Conservation (phyloP, 2,888 invertebrate species). For the Melipona beecheii region DNA sequence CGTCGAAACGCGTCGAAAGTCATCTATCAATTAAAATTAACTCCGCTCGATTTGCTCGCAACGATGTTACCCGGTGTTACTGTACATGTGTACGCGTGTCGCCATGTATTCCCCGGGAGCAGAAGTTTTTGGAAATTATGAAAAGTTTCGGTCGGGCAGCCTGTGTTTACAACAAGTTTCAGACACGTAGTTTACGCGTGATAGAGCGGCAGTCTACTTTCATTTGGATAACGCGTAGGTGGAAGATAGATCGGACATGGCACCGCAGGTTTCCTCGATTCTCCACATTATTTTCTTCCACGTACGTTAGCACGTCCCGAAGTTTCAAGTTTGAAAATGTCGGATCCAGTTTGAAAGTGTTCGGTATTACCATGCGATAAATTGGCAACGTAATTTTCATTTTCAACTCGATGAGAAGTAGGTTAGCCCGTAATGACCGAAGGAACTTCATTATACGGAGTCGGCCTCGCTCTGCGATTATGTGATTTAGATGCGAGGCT, state of each 20-base stretch:
- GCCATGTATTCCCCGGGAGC: not conserved
- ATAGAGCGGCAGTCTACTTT: constrained; percentile 38
- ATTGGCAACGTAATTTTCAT: not conserved
- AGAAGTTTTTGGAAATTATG: constrained; percentile 1
- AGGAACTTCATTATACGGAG: not conserved
- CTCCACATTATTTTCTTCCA: not conserved
- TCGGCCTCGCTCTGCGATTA: not conserved
- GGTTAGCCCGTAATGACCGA: no score
- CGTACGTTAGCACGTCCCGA: no score
- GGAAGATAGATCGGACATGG: constrained; percentile 27
- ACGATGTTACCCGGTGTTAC: not conserved
- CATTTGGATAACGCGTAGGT: constrained; percentile 26
- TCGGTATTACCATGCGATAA: not conserved
- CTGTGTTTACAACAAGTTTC: constrained; percentile 19
- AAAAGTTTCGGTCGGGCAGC: constrained; percentile 23
- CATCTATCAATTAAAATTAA: not conserved
- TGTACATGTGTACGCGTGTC: constrained; percentile 4
- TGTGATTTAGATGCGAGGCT: not conserved
- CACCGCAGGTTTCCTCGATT: not conserved
- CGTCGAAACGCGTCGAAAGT: not conserved
- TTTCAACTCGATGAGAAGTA: not conserved
- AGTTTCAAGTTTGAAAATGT: not conserved
- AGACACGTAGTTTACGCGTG: constrained; percentile 22
- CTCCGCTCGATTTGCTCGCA: not conserved
- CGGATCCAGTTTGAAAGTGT: not conserved